phyloP scores from a whole-genome alignment of 2,797 vertebrate species.

The Dermochelys coriacea region DNA sequence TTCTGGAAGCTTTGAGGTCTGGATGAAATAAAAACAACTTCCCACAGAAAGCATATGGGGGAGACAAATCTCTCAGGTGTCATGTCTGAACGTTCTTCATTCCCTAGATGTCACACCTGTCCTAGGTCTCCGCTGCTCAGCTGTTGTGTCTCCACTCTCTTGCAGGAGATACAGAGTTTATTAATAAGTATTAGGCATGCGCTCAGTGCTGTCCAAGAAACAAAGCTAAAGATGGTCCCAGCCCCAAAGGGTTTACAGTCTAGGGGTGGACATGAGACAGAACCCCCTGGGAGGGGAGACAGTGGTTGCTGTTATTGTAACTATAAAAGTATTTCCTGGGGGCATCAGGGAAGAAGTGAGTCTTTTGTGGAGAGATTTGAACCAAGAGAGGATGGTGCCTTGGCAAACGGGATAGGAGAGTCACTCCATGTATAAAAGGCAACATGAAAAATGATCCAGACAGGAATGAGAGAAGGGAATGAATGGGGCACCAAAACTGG shows the following conservation, averaged over 20 bases:
- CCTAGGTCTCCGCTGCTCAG: neutral
- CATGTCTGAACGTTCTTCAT: neutral
- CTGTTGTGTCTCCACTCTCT: neutral
- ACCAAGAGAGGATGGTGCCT: too few relatives aligned
- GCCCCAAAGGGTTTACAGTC: neutral
- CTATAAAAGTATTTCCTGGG: neutral
- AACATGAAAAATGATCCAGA: neutral
- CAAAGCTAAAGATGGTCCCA: neutral
- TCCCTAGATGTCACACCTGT: neutral
- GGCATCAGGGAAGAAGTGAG: neutral
- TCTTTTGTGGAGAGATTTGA: neutral
- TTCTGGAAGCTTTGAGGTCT: neutral
- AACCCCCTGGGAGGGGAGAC: neutral
- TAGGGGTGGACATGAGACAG: neutral
- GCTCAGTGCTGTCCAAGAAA: neutral
- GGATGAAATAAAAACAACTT: neutral
- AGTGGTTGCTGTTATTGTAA: too few relatives aligned
- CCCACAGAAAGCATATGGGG: neutral
- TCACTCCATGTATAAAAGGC: neutral
- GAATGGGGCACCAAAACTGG: neutral
- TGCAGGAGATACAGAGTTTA: neutral
- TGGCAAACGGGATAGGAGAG: neutral
- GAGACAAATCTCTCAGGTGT: neutral
- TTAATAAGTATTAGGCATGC: neutral
- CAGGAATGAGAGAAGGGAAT: neutral